A percentile compares a stretch with the other conserved stretches of the same genome.
Evolutionary conservation across 1,140 invertebrate species (phyloP).

Genomic region (Argopecten irradians): DNA sequence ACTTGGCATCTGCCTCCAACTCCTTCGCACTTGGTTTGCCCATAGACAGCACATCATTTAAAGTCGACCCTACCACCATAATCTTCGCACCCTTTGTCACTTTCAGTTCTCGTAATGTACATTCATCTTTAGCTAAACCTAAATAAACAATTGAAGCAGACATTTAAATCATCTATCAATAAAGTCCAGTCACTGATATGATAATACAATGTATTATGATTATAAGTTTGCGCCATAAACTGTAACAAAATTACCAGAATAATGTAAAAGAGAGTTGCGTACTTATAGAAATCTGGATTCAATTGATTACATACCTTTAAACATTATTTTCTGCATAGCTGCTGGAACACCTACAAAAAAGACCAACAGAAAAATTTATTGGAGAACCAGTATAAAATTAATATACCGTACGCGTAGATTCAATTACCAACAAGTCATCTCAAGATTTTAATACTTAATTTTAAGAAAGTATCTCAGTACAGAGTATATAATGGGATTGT

Average conservation of each 20-base stretch:
- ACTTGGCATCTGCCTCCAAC: conserved; percentile 79
- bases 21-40: conserved; percentile 79
- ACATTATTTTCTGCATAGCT: conserved; percentile 93
- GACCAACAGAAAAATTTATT: conserved; percentile 26
- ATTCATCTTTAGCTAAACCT: conserved; percentile 91
- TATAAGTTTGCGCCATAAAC: too few species aligned
- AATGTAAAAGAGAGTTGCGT: too few species aligned
- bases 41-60: conserved; percentile 91
- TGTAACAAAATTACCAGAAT: too few species aligned
- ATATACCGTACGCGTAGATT: too few species aligned
- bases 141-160: conserved; percentile 32
- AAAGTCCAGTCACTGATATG: too few species aligned
- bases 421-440: too few species aligned
- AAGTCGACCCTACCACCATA: conserved; percentile 95
- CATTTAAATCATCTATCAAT: too few species aligned
- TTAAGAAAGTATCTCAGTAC: too few species aligned
- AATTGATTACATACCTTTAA: conserved; percentile 81
- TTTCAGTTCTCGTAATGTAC: conserved; percentile 87
- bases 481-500: too few species aligned
- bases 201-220: too few species aligned
- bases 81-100: conserved; percentile 91
- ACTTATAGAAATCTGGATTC: too few species aligned
- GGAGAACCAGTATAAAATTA: neutral
- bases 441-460: too few species aligned
- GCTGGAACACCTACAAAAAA: conserved; percentile 84